Evolutionary conservation across 2,888 invertebrate genomes (phyloP), one percentile per base, ranked within the genome.

Genomic region (Timandra comae): DNA sequence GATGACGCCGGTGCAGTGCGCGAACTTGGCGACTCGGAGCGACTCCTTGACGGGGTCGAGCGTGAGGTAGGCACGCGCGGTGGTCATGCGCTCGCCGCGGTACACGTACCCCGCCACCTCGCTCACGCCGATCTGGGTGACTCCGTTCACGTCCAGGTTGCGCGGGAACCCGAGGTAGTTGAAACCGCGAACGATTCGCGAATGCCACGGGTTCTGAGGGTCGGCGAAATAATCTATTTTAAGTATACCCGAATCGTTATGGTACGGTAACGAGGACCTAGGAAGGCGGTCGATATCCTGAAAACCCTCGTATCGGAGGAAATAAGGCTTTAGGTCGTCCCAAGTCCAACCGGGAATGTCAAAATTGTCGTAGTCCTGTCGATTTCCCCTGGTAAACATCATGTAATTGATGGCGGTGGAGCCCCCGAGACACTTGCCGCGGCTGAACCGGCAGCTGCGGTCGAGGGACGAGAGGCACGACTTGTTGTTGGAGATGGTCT

Each of bases 401-500:
- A 80, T 75, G 49, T 65, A 63, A 54, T 80, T 80, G 46, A 71
- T 69, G 47, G 59, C 59, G 30, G 77, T 69, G 39, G 79, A 76
- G 31, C 79, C 79, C 1, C 79, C 79, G 30, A 80, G 68, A 13
- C 69, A 63, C 35, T 63, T 66, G 35, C 80, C 79, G 38, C 77
- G 69, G 34, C 49, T 56, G 41, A 68, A 66, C 26, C 57, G 60
- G 38, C 79, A 79, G 35, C 49, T 50, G 9, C 29, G 32, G 1
- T 51, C 52, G 7, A 34, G 37, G 1, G 56, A 60, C 3, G 65
- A 49, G 12, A 76, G 55, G 30, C 78, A 80, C 1, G 79, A 80
- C 12, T 52, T 41, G 38, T 65, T 62, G 53, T 75, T 77, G n/a
- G 73, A 29, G 7, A 59, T 10, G 0, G 70, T 71, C 7, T 41